Evolutionary conservation across 2,888 invertebrate genomes (phyloP).

Genomic region (Eupithecia inturbata): DNA sequence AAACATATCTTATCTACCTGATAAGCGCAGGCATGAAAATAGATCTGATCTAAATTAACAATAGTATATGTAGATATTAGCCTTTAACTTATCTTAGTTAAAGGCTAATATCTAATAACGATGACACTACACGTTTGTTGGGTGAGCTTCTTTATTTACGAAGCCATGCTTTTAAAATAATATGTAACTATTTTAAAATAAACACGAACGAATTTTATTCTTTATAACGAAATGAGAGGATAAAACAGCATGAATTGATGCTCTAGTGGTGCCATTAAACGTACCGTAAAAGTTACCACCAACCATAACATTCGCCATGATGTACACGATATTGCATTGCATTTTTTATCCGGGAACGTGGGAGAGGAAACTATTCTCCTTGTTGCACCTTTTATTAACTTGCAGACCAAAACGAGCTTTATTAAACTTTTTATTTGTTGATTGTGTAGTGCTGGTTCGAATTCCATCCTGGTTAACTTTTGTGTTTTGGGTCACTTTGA

Average conservation of each 20-base stretch:
- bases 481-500: not conserved
- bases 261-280: slow-evolving; percentile 16
- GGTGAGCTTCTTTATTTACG: not conserved
- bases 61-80: too few species aligned
- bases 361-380: slow-evolving; percentile 14
- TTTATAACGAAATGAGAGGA: slow-evolving; percentile 11
- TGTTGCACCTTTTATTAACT: slow-evolving; percentile 1
- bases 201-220: slow-evolving; percentile 3
- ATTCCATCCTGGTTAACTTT: not conserved
- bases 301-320: slow-evolving; percentile 18
- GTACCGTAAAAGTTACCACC: slow-evolving; percentile 17
- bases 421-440: not conserved
- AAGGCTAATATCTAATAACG: too few species aligned
- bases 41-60: not conserved
- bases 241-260: slow-evolving; percentile 16
- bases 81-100: too few species aligned
- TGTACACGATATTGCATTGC: slow-evolving; percentile 27
- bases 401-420: not conserved
- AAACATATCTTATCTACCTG: too few species aligned
- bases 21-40: not conserved
- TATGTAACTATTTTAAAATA: not conserved
- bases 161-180: not conserved
- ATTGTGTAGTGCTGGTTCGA: too few species aligned
- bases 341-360: slow-evolving; percentile 16
- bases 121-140: not conserved